phyloP scores from a whole-genome alignment of 2,797 vertebrate genomes.

The Glyptemys insculpta region DNA sequence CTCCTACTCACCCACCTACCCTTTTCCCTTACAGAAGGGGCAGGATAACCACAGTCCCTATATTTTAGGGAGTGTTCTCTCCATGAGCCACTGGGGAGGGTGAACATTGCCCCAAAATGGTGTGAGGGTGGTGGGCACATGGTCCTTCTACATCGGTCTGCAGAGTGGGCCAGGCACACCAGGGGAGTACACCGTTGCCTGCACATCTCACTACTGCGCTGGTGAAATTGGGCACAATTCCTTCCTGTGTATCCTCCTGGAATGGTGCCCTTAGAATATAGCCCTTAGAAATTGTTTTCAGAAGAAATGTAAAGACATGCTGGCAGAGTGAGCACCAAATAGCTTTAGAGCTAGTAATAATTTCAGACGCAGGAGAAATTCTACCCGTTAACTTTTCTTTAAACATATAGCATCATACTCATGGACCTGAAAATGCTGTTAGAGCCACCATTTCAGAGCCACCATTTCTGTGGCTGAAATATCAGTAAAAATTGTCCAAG shows the following conservation, averaged over 20 bases:
- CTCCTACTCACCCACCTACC: neutral
- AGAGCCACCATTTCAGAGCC: neutral
- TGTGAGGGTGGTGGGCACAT: neutral
- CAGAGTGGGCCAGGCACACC: neutral
- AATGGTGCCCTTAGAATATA: neutral
- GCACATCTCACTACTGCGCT: neutral
- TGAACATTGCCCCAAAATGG: neutral
- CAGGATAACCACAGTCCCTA: neutral
- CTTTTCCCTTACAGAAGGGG: neutral
- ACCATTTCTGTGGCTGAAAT: neutral
- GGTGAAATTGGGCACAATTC: neutral
- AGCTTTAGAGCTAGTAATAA: neutral
- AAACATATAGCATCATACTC: neutral
- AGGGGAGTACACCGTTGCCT: neutral
- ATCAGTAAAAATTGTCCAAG: neutral
- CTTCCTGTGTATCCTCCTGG: neutral
- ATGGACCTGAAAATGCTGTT: neutral
- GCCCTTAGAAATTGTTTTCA: neutral
- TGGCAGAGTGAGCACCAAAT: neutral
- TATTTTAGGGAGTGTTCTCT: neutral
- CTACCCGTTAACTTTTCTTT: neutral
- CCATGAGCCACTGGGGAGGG: neutral
- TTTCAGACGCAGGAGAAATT: neutral
- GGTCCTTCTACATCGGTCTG: neutral
- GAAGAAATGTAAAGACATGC: neutral